phyloP scores from a whole-genome alignment of 1,140 invertebrate species.

The Homarus americanus region DNA sequence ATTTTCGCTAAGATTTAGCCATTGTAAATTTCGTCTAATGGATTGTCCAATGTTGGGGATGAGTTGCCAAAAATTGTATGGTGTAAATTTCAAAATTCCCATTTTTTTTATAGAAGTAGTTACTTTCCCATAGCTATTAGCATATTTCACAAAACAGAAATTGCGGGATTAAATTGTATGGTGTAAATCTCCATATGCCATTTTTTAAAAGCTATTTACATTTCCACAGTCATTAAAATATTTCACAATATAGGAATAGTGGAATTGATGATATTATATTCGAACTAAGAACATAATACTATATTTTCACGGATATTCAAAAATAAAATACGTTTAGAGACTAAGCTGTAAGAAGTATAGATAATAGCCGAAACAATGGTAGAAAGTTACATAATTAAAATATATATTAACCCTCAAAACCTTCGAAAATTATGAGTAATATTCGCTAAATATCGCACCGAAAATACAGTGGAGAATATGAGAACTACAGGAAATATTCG shows the following conservation, averaged over 20 bases:
- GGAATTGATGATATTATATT: neutral
- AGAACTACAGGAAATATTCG: no score
- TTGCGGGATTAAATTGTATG: no score
- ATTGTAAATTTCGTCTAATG: constrained; percentile 49
- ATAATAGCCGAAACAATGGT: no score
- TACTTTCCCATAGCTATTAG: neutral
- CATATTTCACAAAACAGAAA: neutral
- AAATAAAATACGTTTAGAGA: no score
- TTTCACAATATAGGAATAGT: neutral
- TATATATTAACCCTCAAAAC: no score
- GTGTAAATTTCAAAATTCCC: neutral
- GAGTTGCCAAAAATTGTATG: constrained; percentile 59
- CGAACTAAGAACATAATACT: no score
- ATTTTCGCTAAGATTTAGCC: constrained; percentile 63
- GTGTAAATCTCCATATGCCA: neutral
- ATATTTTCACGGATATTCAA: neutral
- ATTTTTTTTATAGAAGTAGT: neutral
- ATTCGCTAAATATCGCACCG: no score
- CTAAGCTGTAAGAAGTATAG: no score
- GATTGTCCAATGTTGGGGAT: constrained; percentile 59
- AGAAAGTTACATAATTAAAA: no score
- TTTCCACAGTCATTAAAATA: neutral
- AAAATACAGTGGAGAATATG: no score
- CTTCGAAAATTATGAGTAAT: no score
- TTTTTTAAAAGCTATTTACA: neutral